These are phyloP conservation scores for Phodopus roborovskii DNA, from an alignment of 2,113 vertebrate genomes.

Conservation along the genomic window DNA sequence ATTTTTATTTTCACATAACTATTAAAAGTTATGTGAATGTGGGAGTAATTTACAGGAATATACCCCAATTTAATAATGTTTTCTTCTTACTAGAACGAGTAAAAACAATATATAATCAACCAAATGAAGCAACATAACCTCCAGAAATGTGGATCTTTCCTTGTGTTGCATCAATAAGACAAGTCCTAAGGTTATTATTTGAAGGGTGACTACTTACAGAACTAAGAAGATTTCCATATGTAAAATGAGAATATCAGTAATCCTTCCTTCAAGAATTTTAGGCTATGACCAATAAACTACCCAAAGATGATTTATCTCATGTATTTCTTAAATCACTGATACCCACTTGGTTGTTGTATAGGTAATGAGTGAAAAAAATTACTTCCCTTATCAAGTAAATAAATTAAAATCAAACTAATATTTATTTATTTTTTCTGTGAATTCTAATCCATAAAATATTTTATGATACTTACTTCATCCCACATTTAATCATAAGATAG, in stretches of 20 bases:
- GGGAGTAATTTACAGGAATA: background rate
- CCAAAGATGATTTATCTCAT: background rate
- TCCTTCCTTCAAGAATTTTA: background rate
- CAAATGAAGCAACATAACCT: conserved; percentile 1
- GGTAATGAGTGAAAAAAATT: background rate
- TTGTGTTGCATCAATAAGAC: background rate
- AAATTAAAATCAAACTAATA: conserved; percentile 31
- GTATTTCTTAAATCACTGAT: background rate
- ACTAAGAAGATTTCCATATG: background rate
- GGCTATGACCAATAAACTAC: background rate
- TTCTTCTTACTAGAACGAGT: background rate
- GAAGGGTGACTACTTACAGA: background rate
- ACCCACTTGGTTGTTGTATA: background rate
- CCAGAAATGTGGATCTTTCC: background rate
- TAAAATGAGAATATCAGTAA: background rate
- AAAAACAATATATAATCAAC: background rate
- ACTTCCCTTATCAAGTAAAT: background rate
- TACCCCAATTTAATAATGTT: background rate
- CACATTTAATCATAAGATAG: background rate
- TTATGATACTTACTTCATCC: background rate
- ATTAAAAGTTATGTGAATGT: background rate
- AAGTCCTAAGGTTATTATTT: background rate
- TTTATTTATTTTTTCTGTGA: background rate
- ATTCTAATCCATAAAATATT: background rate
- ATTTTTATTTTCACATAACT: conserved; percentile 26